phyloP scores from a whole-genome alignment of 2,113 vertebrate genomes.

The Dicaeum eximium region DNA sequence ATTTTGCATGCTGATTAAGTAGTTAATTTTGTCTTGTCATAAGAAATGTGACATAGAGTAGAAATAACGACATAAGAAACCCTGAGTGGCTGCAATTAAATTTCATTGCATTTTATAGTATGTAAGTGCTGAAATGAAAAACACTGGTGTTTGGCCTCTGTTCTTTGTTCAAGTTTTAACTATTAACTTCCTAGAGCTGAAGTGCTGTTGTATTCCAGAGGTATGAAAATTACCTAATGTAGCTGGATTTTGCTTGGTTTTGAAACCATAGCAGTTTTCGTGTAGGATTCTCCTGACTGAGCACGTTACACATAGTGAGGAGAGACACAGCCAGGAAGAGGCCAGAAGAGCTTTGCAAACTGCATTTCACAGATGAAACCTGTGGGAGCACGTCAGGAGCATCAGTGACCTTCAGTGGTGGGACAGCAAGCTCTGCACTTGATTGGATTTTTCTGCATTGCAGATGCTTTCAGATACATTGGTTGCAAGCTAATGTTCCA shows the following conservation, averaged over 20 bases:
- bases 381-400: neutral
- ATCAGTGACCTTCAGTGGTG: neutral
- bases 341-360: neutral
- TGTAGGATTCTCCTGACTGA: neutral
- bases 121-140: neutral
- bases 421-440: neutral
- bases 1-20: neutral
- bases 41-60: neutral
- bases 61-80: neutral
- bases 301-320: accelerated
- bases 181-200: neutral
- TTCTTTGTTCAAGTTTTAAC: neutral
- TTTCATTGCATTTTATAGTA: neutral
- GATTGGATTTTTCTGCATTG: neutral
- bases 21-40: neutral
- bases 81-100: neutral
- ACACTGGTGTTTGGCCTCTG: neutral
- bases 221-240: neutral
- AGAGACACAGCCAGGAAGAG: neutral
- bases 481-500: neutral
- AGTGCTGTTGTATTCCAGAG: neutral
- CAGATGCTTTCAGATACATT: neutral
- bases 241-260: neutral
- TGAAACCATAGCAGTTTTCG: neutral
- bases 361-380: neutral